Conservation (phyloP, 2,797 vertebrate species). For the Bovichtus variegatus region DNA sequence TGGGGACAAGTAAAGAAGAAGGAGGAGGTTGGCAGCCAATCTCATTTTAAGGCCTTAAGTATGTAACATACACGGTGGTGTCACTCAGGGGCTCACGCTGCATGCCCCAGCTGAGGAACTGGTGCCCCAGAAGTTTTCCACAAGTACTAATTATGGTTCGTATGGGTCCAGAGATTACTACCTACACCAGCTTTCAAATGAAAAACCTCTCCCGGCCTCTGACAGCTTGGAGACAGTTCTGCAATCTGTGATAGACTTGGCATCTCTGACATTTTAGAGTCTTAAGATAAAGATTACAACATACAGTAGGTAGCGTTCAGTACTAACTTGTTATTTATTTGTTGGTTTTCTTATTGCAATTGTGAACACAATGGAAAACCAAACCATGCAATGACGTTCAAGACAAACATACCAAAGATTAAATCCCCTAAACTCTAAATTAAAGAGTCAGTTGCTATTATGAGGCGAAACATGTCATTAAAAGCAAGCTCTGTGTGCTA, state of each 20-base stretch:
- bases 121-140: conserved; percentile 63
- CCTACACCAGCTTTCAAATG: conserved; percentile 67
- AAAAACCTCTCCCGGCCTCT: conserved; percentile 54
- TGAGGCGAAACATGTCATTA: conserved; percentile 77
- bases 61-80: conserved; percentile 66
- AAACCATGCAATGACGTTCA: conserved; percentile 30
- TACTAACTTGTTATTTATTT: conserved; percentile 43
- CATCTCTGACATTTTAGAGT: conserved; percentile 32
- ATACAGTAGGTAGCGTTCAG: background rate
- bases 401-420: conserved; percentile 48
- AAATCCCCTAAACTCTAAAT: conserved; percentile 65
- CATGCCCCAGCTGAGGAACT: conserved; percentile 54
- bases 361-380: conserved; percentile 16
- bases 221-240: conserved; percentile 36
- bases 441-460: conserved; percentile 72
- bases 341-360: background rate
- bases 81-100: conserved; percentile 49
- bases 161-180: conserved; percentile 74
- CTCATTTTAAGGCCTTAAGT: conserved; percentile 73
- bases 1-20: conserved; percentile 10
- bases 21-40: conserved; percentile 32
- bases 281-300: conserved; percentile 46
- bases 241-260: conserved; percentile 24
- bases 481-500: conserved; percentile 59
- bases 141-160: conserved; percentile 73